A percentile compares a stretch with the other conserved stretches of the same genome.
Evolutionary conservation across 2,113 vertebrate genomes (phyloP).

Genomic region (Podilymbus podiceps): DNA sequence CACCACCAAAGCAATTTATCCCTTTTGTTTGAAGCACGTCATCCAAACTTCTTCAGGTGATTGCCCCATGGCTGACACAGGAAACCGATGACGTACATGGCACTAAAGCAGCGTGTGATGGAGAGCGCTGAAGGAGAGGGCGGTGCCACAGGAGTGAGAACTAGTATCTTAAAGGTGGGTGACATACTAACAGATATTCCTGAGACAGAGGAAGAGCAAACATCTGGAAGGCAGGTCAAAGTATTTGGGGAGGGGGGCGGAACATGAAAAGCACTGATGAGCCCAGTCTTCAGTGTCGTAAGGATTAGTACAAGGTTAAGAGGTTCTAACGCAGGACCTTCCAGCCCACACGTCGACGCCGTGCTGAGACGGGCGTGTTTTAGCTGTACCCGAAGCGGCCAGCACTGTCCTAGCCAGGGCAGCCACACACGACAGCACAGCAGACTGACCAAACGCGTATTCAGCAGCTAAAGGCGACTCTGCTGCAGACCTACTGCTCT

Average conservation of each 20-base stretch:
- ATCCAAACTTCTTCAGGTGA: not conserved
- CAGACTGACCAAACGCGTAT: not conserved
- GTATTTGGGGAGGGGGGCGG: no score
- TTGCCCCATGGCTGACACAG: not conserved
- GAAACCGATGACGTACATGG: rapidly evolving
- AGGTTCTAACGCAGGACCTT: not conserved
- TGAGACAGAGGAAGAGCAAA: not conserved
- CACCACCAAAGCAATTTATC: not conserved
- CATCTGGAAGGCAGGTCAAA: not conserved
- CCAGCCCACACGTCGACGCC: not conserved
- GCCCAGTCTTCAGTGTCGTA: not conserved
- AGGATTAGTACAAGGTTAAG: not conserved
- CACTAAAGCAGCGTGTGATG: not conserved
- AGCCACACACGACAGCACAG: not conserved
- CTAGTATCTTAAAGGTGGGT: not conserved
- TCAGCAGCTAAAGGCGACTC: not conserved
- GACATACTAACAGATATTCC: not conserved
- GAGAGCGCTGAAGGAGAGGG: not conserved
- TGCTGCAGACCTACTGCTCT: not conserved
- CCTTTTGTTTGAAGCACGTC: not conserved
- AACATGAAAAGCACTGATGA: not conserved
- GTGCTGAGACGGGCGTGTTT: not conserved
- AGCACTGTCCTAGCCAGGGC: not conserved
- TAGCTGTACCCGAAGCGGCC: not conserved
- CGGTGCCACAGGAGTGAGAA: not conserved